Evolutionary conservation across 2,888 invertebrate species (phyloP), one percentile per base, ranked within the genome.

Genomic region (Drosophila prolongata): DNA sequence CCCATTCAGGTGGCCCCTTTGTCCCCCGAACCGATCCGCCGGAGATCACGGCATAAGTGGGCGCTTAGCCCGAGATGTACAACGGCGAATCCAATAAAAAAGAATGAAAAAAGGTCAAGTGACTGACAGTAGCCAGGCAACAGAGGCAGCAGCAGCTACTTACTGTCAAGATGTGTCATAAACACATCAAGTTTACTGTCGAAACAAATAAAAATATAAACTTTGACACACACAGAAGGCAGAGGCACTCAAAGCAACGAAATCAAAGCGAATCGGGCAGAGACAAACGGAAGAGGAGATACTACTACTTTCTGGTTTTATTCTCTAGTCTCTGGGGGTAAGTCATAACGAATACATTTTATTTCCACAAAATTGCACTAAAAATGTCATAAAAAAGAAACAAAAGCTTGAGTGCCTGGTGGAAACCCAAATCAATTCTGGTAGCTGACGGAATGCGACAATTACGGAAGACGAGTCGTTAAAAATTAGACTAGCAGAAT

Each of bases 381-480:
- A 84, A 84, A 88, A 77, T 69, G 87, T 80, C 87, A 77, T 88
- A 83, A 83, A 76, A 66, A 49, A 19, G 62, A 57, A 59, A 62
- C 44, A 67, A 47, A 42, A 54, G 50, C 75, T 62, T 43, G 68
- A 55, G 68, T 46, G 46, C 9, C 64, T 50, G 35, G 16, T 30
- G 34, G 50, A 66, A 66, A 74, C 71, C 78, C 70, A 86, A 83
- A 83, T 83, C 89, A 83, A 83, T 87, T 75, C 80, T 68, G 69
- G 79, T 79, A 90, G 81, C 90, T 87, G 89, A 87, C 84, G 87
- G 89, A 87, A 89, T 85, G 87, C 90, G 90, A 90, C 90, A 90
- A 90, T 90, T 90, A 89, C 88, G 54, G 73, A 68, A 52, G 76
- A 68, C 68, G 61, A 52, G 77, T 62, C 73, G 47, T 69, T 55